These are phyloP conservation scores for Drosophila anceps DNA, from an alignment of 2,888 invertebrate species.

Conservation along the genomic window DNA sequence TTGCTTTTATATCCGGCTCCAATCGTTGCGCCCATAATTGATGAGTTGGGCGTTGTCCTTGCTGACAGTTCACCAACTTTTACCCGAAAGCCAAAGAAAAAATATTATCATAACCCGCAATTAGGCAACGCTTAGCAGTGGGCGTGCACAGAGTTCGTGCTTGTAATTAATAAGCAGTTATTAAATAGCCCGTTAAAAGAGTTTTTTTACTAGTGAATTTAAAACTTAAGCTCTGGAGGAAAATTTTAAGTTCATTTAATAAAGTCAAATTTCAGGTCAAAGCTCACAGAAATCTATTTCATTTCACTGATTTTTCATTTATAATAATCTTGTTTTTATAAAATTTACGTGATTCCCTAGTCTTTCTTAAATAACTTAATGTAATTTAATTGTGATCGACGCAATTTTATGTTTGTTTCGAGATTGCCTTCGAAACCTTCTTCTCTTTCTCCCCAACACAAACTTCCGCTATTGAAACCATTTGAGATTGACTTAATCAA, in stretches of 20 bases:
- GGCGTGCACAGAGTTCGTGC: slow-evolving; percentile 19
- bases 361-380: no score
- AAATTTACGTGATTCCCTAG: no score
- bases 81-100: not conserved
- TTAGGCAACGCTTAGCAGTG: slow-evolving; percentile 59
- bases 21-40: slow-evolving; percentile 7
- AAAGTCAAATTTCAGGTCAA: no score
- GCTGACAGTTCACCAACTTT: slow-evolving; percentile 64
- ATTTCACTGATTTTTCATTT: not conserved
- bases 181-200: not conserved
- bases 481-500: not conserved
- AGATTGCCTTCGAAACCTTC: no score
- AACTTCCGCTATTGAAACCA: no score
- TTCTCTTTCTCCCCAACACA: not conserved
- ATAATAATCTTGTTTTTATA: no score
- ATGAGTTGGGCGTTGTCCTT: slow-evolving; percentile 13
- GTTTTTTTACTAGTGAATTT: no score
- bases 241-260: no score
- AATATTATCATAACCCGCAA: slow-evolving; percentile 50
- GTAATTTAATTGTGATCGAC: no score
- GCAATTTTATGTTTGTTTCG: not conserved
- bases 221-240: no score
- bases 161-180: slow-evolving; percentile 60
- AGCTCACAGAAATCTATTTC: not conserved
- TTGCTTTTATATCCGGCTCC: slow-evolving; percentile 56